Evolutionary conservation across 2,797 vertebrate genomes (phyloP).

Genomic region (Falco concolor): DNA sequence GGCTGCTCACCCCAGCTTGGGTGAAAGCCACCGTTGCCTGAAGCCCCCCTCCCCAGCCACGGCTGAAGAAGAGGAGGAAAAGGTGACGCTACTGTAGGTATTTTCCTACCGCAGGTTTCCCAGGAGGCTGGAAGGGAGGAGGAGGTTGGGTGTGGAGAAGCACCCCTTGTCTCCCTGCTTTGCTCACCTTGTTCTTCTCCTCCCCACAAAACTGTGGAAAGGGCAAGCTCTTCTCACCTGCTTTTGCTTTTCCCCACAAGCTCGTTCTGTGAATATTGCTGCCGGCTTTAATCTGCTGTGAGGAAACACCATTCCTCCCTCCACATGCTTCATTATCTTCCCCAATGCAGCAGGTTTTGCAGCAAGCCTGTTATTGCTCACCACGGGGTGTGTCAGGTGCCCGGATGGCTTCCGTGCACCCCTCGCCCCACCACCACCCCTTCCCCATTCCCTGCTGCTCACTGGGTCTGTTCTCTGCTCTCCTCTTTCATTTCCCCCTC

Average conservation of each 20-base stretch:
- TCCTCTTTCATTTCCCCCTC: not conserved
- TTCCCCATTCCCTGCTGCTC: not conserved
- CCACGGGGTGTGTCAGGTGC: fast-evolving
- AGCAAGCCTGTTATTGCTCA: not conserved
- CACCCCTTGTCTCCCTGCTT: not conserved
- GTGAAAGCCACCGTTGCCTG: not conserved
- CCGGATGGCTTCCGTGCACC: fast-evolving
- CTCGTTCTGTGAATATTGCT: not conserved
- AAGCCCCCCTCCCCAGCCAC: not conserved
- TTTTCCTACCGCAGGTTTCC: not conserved
- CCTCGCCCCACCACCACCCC: fast-evolving
- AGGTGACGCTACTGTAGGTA: not conserved
- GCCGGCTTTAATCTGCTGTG: not conserved
- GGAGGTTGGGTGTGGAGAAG: not conserved
- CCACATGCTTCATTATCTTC: not conserved
- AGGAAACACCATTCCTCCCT: not conserved
- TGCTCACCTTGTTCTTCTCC: not conserved
- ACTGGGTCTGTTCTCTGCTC: not conserved
- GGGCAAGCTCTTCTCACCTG: not conserved
- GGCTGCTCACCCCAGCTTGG: not conserved
- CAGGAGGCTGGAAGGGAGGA: not conserved
- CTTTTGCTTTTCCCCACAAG: not conserved
- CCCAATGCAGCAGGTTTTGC: not conserved
- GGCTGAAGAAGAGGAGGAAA: not conserved
- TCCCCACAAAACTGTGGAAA: not conserved